These are phyloP conservation scores for Pseudeuparius sepicola DNA, from an alignment of 2,888 invertebrate genomes.

Conservation along the genomic window DNA sequence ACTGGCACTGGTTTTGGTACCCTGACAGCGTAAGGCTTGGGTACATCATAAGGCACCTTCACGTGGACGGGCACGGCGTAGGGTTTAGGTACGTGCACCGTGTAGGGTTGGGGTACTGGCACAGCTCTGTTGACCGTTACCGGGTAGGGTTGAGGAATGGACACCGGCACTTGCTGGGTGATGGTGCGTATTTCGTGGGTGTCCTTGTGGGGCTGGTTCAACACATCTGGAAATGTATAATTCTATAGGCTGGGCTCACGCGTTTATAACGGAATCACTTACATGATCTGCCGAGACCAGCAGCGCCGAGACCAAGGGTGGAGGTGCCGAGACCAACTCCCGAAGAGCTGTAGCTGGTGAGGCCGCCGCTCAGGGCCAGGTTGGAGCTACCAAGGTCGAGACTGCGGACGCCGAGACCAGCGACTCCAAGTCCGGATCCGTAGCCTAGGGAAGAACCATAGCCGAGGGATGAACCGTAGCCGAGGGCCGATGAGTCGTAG, in stretches of 20 bases:
- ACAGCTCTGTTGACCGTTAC: slow-evolving; percentile 21
- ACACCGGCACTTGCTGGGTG: slow-evolving; percentile 23
- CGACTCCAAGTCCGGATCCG: no score
- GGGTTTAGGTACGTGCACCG: slow-evolving; percentile 25
- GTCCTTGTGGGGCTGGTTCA: slow-evolving; percentile 17
- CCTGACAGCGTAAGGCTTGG: slow-evolving; percentile 28
- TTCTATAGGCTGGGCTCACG: no score
- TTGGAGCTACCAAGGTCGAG: not conserved
- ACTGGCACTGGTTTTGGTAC: slow-evolving; percentile 22
- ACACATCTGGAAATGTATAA: no score
- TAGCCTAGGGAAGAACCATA: no score
- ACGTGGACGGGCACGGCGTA: slow-evolving; percentile 25
- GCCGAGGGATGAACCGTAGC: no score
- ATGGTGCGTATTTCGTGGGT: slow-evolving; percentile 20
- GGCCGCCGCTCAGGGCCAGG: slow-evolving; percentile 8
- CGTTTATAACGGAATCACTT: no score
- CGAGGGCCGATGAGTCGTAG: no score
- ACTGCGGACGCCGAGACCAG: slow-evolving; percentile 4
- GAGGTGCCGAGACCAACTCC: slow-evolving; percentile 6
- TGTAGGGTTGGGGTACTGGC: slow-evolving; percentile 25
- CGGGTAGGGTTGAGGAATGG: slow-evolving; percentile 25
- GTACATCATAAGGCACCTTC: slow-evolving; percentile 27
- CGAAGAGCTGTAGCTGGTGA: slow-evolving; percentile 4
- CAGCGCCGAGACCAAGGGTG: no score
- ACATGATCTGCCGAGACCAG: slow-evolving; percentile 6